Conservation (phyloP, 2,797 vertebrate species). For the Sebastiscus tertius region DNA sequence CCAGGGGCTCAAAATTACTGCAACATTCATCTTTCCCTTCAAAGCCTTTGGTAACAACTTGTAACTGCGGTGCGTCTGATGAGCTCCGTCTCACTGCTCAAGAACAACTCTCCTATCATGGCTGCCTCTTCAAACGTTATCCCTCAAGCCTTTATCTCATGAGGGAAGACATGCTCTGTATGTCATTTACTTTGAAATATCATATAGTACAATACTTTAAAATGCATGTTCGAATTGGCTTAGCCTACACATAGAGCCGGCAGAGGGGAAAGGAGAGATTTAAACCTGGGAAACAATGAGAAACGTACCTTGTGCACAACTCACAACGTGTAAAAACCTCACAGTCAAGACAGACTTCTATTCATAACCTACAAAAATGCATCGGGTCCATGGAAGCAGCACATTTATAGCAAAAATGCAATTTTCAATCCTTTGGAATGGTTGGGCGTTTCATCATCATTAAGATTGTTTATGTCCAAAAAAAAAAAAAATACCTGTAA, state of each 20-base stretch:
- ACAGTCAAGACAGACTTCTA: conserved; percentile 80
- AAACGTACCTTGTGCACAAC: conserved; percentile 82
- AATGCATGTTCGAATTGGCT: conserved; percentile 58
- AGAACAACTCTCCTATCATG: conserved; percentile 61
- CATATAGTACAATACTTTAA: conserved; percentile 21
- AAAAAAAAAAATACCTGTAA: conserved; percentile 72
- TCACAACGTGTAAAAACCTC: conserved; percentile 77
- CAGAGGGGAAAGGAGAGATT: conserved; percentile 53
- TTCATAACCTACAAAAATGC: conserved; percentile 77
- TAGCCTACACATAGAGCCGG: conserved; percentile 48
- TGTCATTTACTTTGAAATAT: conserved; percentile 45
- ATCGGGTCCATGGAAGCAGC: conserved; percentile 80
- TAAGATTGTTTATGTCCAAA: conserved; percentile 70
- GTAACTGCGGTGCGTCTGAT: conserved; percentile 29
- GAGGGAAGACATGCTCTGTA: conserved; percentile 58
- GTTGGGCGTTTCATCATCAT: conserved; percentile 73
- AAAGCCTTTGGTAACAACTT: conserved; percentile 84
- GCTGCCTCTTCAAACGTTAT: conserved; percentile 42
- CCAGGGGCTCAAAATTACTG: conserved; percentile 58
- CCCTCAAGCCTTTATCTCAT: conserved; percentile 20
- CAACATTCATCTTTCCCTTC: conserved; percentile 82
- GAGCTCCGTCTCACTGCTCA: conserved; percentile 45
- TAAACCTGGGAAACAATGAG: conserved; percentile 58
- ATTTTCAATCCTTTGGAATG: conserved; percentile 87
- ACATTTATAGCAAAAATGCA: conserved; percentile 79